Conservation (phyloP, 2,888 invertebrate species). For the Orchesellides sinensis region DNA sequence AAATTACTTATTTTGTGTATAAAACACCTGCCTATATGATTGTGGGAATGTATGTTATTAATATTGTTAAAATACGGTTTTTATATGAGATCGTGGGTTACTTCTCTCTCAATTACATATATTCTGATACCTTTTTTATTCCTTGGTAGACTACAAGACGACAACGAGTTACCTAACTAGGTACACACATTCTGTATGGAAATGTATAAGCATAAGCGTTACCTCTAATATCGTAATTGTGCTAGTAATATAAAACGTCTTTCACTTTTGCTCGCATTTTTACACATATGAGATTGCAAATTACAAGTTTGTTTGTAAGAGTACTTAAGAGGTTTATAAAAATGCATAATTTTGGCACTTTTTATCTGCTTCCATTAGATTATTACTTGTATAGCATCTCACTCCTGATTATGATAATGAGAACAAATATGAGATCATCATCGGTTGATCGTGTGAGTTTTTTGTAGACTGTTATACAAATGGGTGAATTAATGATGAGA, state of each 20-base stretch:
- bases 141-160: neutral
- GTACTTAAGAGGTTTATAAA: too few relatives aligned
- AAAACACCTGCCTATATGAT: neutral
- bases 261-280: conserved; percentile 27
- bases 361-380: neutral
- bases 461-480: neutral
- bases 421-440: conserved; percentile 54
- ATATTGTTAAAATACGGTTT: too few relatives aligned
- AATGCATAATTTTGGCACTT: too few relatives aligned
- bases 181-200: too few relatives aligned
- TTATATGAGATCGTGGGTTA: too few relatives aligned
- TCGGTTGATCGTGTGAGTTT: neutral
- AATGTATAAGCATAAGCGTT: neutral
- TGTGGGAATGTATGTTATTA: too few relatives aligned
- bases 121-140: too few relatives aligned
- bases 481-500: too few relatives aligned
- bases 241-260: neutral
- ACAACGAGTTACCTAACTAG: too few relatives aligned
- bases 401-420: conserved; percentile 53
- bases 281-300: too few relatives aligned
- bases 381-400: neutral
- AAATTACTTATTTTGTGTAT: neutral
- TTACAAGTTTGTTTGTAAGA: too few relatives aligned
- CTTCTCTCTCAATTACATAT: too few relatives aligned
- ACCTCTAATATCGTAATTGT: neutral